Base-by-base conservation (phyloP, 1,140 invertebrate species). In the Neodiprion lecontei region DNA sequence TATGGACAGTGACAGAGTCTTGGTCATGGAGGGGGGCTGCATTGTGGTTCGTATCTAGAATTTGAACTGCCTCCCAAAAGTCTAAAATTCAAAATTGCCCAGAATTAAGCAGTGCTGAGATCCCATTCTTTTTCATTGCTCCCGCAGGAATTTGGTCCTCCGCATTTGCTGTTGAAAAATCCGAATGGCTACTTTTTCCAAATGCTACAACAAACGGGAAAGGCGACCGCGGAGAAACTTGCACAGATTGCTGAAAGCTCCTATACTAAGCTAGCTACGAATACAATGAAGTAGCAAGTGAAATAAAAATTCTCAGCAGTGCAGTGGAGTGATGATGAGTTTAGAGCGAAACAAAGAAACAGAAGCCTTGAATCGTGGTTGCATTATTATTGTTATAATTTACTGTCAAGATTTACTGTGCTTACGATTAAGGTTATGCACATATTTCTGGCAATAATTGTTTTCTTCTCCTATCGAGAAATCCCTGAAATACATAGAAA, bases 141-240 rank as follows among this genome's bases (percentile, higher is more conserved):
- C 53, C 65, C 69, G n/a, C n/a, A 86, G 14, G 95, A 96, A 86
- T 94, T 93, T 82, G 94, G 93, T 71, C 89, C 91, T 74, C 94
- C 95, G 0, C 89, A 92, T 80, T 84, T 88, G 48, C 85, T 96
- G 12, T 84, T 96, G 11, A 87, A 88, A 17, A 90, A 92, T 48
- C 79, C 86, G 0, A 81, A 87, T 3, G 89, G 91, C 11, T 82
- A 87, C 61, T 87, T 92, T 53, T 83, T 82, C 1, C 86, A 87
- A 65, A 87, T 92, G 85, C 89, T 91, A 1, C 84, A 88, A 9
- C 89, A 92, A 78, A 92, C 91, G 3, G 91, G 91, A 2, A 72
- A 78, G 1, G 77, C 78, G 7, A 89, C 85, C 71, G 80, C 89
- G 0, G 75, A 80, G 50, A 83, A 82, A 28, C 77, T 90, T n/a